Evolutionary conservation across 2,113 vertebrate species (phyloP), one percentile per base, ranked within the genome.

Genomic region (Hydropotes inermis): DNA sequence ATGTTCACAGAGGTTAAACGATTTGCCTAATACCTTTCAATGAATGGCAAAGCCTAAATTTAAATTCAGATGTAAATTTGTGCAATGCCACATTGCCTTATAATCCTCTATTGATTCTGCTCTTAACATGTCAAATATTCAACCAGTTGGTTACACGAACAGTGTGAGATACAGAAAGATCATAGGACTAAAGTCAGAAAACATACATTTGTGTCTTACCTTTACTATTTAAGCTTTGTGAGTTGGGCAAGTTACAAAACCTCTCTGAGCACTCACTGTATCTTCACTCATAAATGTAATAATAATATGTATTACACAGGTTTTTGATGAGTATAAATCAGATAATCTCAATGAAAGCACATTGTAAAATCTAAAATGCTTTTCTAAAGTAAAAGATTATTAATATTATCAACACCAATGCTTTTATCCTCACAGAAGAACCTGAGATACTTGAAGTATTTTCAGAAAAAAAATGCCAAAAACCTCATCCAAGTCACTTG

Each of bases 391-490:
- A 28, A 11, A 87, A 87, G 5, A 57, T 14, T 50, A 85, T 92
- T 92, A 52, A 36, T 85, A 64, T 45, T 96, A 81, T 89, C 79
- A 76, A 93, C 33, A 88, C 9, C 27, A 54, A 60, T 54, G 7
- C 0, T 45, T 50, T 87, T 82, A 82, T 30, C 39, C 89, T 92
- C 74, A 55, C 14, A 47, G 33, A 90, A 90, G 16, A 70, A 45
- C 28, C 52, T 78, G 82, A 90, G 43, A 74, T 52, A 92, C 8
- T 92, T 82, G 10, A 96, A 97, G n/a, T 93, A 87, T 95, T 96
- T 90, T 67, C 85, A 87, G 55, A 16, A 47, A 30, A 30, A 81
- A 85, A 52, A 82, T 45, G 28, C 1, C 8, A 45, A 55, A 95
- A 96, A 43, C 30, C 7, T 90, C 10, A 85, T 14, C 17, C 50